These are phyloP conservation scores for Chrysaora quinquecirrha DNA, from an alignment of 30 jellyfish, hydroid and myxozoan genomes.

Conservation along the genomic window DNA sequence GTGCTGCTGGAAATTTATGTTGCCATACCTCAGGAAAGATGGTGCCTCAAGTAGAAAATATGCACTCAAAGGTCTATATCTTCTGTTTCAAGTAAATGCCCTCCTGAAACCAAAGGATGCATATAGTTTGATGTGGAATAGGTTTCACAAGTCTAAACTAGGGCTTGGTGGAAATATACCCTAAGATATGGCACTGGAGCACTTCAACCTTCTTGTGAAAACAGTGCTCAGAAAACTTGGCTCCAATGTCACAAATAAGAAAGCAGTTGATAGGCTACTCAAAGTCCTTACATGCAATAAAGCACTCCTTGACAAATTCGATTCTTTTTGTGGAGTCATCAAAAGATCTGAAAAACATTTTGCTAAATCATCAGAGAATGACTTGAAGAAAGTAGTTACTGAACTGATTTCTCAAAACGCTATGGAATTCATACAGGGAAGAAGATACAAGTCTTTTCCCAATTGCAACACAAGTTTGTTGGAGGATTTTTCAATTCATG, in stretches of 20 bases:
- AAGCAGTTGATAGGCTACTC: constrained; percentile 10
- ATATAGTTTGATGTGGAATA: constrained; percentile 27
- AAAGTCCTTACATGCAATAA: constrained; percentile 32
- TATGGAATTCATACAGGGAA: constrained; percentile 34
- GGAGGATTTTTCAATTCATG: too few species aligned
- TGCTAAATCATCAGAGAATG: too few species aligned
- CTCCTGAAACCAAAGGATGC: constrained; percentile 44
- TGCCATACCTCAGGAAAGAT: constrained; percentile 43
- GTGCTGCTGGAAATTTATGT: constrained; percentile 47
- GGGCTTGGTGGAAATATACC: too few species aligned
- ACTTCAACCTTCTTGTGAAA: neutral
- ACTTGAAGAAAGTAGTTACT: constrained; percentile 27
- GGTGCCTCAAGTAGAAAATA: constrained; percentile 47
- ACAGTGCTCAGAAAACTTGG: constrained; percentile 6
- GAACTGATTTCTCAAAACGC: constrained; percentile 38
- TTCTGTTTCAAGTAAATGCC: constrained; percentile 29
- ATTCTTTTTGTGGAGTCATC: neutral
- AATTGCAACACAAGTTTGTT: constrained; percentile 26
- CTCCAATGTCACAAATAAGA: constrained; percentile 6
- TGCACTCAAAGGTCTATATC: constrained; percentile 44
- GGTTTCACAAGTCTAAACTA: constrained; percentile 11
- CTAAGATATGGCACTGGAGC: neutral
- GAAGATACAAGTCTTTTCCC: constrained; percentile 31
- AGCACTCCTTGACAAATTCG: constrained; percentile 28
- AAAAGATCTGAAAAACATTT: constrained; percentile 28